Percentiles rank a stretch among this genome's conserved stretches.
Conservation (phyloP, 1,140 invertebrate species). For the Cylas formicarius region DNA sequence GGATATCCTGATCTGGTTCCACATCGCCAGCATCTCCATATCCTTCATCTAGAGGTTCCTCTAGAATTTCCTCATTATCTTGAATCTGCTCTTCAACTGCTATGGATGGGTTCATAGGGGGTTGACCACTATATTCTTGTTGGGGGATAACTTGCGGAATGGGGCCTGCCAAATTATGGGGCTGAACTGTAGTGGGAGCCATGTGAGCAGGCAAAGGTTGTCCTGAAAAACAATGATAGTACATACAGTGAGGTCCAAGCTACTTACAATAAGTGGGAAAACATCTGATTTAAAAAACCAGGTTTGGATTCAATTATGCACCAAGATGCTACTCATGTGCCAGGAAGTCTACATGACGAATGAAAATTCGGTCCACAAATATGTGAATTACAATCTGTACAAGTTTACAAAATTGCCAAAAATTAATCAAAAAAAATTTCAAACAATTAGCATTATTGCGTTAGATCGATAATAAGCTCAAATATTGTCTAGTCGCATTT, state of each 20-base stretch:
- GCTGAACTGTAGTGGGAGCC: conserved; percentile 18
- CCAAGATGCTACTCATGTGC: too few relatives aligned
- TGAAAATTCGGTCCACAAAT: too few relatives aligned
- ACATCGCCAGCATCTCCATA: conserved; percentile 22
- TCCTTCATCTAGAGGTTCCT: conserved; percentile 16
- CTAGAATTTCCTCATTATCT: conserved; percentile 16
- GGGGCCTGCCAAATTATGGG: conserved; percentile 18
- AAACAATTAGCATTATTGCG: too few relatives aligned
- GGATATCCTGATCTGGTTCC: conserved; percentile 23
- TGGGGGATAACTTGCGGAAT: conserved; percentile 16
- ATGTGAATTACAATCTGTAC: too few relatives aligned
- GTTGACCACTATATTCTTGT: conserved; percentile 15
- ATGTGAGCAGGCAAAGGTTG: conserved; percentile 20
- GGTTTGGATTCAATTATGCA: too few relatives aligned
- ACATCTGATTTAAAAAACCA: too few relatives aligned
- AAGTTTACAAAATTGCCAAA: too few relatives aligned
- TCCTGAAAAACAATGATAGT: conserved; percentile 8
- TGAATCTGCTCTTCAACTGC: conserved; percentile 20
- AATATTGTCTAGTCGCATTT: too few relatives aligned
- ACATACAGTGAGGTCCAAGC: background rate
- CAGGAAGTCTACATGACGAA: too few relatives aligned
- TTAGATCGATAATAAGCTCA: too few relatives aligned
- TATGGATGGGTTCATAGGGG: conserved; percentile 10
- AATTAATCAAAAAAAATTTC: too few relatives aligned
- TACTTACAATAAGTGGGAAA: background rate